Conservation (phyloP, 1,140 invertebrate genomes). For the Monochamus saltuarius region DNA sequence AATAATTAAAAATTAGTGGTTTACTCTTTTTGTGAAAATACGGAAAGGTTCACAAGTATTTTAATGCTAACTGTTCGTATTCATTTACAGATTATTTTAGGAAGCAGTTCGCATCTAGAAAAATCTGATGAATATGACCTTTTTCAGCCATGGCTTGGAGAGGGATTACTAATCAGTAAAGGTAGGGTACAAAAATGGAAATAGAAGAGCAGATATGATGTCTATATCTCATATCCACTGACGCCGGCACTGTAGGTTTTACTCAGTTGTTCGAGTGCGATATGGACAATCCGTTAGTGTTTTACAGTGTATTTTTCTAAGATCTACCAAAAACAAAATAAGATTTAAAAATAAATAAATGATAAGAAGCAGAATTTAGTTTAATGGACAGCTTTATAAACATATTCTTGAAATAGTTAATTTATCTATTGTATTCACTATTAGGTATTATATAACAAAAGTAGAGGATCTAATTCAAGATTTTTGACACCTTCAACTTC, state of each 20-base stretch:
- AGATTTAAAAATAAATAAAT: neutral
- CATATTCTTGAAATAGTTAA: too few species aligned
- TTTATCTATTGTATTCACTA: too few species aligned
- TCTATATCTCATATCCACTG: neutral
- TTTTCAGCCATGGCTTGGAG: constrained; percentile 86
- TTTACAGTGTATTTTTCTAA: neutral
- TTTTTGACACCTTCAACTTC: too few species aligned
- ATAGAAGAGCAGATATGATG: too few species aligned
- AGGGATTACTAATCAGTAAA: constrained; percentile 79
- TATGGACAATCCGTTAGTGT: neutral
- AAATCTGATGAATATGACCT: constrained; percentile 78
- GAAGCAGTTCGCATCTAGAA: constrained; percentile 51
- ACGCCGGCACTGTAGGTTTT: neutral
- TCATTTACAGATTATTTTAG: constrained; percentile 34
- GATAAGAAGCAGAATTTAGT: too few species aligned
- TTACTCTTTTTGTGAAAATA: neutral
- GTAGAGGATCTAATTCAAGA: too few species aligned
- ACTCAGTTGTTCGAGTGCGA: neutral
- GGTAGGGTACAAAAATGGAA: too few species aligned
- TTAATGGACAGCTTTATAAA: too few species aligned
- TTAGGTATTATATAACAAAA: too few species aligned
- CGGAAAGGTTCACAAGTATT: neutral
- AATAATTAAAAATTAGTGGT: constrained; percentile 35
- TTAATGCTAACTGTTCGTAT: neutral
- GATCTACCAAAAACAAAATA: neutral